Evolutionary conservation across 2,888 invertebrate genomes (phyloP).

Genomic region (Atherix ibis): DNA sequence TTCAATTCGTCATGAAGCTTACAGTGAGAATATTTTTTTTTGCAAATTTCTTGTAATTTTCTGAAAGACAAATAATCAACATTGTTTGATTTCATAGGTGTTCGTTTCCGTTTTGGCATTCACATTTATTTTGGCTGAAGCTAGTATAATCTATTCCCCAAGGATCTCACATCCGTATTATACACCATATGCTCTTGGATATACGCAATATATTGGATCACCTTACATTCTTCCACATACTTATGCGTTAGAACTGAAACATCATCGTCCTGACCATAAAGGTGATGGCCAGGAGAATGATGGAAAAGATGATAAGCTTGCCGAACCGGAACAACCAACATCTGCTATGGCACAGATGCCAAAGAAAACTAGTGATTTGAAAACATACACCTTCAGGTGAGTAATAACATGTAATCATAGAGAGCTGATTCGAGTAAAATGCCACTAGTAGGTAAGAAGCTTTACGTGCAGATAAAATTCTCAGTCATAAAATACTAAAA

Average conservation of each 20-base stretch:
- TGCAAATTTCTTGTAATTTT: not conserved
- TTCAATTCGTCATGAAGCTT: not conserved
- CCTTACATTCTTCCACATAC: not conserved
- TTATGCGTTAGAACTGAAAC: not conserved
- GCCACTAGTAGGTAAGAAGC: no score
- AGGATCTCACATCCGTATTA: not conserved
- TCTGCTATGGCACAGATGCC: not conserved
- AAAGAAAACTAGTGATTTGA: not conserved
- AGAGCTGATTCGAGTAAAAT: no score
- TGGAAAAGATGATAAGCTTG: not conserved
- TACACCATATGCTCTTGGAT: not conserved
- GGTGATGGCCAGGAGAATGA: not conserved
- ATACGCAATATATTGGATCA: not conserved
- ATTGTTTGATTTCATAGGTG: not conserved
- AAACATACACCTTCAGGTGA: not conserved
- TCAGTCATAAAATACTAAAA: no score
- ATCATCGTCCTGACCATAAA: constrained; percentile 1
- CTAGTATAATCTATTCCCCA: not conserved
- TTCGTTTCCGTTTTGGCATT: not conserved
- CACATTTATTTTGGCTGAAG: not conserved
- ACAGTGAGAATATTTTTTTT: not conserved
- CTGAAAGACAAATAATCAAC: no score
- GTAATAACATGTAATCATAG: not conserved
- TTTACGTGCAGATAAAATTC: no score
- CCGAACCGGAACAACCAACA: not conserved